Conservation (phyloP, 1,140 invertebrate genomes). For the Meloidogyne exigua region DNA sequence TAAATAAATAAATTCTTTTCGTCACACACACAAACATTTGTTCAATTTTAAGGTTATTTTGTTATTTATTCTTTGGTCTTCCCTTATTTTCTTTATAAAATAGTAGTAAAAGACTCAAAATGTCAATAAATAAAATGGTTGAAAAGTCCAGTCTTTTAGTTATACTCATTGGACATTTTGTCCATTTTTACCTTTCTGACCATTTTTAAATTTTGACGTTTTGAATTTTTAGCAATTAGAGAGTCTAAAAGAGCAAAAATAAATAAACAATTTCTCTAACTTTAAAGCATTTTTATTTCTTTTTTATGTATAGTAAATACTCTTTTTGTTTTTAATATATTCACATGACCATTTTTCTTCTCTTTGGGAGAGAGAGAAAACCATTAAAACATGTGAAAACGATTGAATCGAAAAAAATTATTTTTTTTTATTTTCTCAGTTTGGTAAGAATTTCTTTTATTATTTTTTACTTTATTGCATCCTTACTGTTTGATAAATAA, state of each 20-base stretch:
- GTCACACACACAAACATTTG: background rate
- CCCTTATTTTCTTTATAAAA: no score
- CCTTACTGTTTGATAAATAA: background rate
- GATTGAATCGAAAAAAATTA: background rate
- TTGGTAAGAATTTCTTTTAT: constrained; percentile 1
- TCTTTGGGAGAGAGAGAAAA: background rate
- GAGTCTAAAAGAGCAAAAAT: background rate
- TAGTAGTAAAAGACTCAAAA: background rate
- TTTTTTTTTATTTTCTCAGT: background rate
- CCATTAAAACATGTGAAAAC: background rate
- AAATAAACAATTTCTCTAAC: background rate
- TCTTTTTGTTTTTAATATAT: background rate
- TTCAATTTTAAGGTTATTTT: background rate
- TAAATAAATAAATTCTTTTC: background rate
- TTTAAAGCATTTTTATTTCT: background rate
- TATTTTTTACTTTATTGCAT: background rate
- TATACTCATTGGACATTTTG: background rate
- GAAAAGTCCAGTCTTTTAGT: background rate
- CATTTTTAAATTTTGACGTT: background rate
- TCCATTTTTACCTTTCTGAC: background rate
- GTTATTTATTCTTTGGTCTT: background rate
- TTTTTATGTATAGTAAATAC: no score
- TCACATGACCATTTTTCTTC: background rate
- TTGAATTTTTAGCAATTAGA: background rate
- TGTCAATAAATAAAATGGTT: background rate